Percentiles rank a stretch among this genome's conserved stretches.
These are phyloP conservation scores for Umimayanthus chanpuru DNA, from an alignment of 92 coral and sea anemone genomes.

Conservation along the genomic window DNA sequence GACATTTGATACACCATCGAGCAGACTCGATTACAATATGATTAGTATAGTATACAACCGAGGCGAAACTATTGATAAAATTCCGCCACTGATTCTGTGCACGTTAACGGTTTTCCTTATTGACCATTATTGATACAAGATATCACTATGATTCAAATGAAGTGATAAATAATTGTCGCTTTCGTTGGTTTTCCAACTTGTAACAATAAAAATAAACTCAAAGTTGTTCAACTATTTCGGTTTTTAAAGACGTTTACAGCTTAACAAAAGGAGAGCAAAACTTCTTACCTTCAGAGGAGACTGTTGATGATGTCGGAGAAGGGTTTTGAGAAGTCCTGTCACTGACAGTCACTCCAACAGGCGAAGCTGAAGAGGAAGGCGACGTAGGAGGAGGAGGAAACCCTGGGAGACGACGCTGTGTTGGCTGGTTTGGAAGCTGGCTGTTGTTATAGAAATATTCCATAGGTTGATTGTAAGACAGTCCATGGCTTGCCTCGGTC, in stretches of 20 bases:
- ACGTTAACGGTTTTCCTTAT: background rate
- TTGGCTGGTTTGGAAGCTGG: constrained; percentile 7
- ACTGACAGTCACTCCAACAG: constrained; percentile 28
- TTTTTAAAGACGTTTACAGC: background rate
- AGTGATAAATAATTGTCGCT: constrained; percentile 19
- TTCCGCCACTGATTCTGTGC: background rate
- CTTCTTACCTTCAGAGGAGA: constrained; percentile 34
- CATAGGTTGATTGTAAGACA: constrained; percentile 28
- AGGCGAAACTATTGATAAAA: background rate
- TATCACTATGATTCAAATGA: constrained; percentile 2
- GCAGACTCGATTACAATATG: background rate
- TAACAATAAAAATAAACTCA: background rate
- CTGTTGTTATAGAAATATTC: constrained; percentile 19
- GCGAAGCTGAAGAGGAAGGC: constrained; percentile 31
- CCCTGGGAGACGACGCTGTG: background rate
- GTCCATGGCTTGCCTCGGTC: constrained; percentile 58
- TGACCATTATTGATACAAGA: background rate
- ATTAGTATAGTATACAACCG: background rate
- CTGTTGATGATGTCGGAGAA: constrained; percentile 28
- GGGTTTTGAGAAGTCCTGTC: constrained; percentile 28
- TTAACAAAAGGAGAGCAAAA: background rate
- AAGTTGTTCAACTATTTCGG: too few relatives aligned
- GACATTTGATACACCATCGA: background rate
- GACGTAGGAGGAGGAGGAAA: background rate
- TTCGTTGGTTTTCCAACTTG: constrained; percentile 6